Percentiles rank a stretch among this genome's conserved stretches.
Evolutionary conservation across 2,797 vertebrate genomes (phyloP).

Genomic region (Champsocephalus esox): DNA sequence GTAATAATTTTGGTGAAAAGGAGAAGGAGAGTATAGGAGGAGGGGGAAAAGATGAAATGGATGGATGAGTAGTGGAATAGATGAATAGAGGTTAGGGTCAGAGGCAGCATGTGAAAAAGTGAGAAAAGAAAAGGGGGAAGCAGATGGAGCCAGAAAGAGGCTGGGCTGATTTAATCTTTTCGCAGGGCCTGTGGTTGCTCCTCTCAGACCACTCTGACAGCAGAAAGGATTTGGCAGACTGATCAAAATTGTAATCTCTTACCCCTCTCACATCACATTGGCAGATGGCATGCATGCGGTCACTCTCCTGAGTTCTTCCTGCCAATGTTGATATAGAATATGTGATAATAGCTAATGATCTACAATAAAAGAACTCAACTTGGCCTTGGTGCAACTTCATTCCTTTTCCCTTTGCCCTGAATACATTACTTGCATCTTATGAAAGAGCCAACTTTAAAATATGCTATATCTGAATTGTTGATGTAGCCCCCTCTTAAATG

Average conservation of each 20-base stretch:
- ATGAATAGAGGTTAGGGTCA: slow-evolving; percentile 68
- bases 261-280: slow-evolving; percentile 72
- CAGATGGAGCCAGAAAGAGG: slow-evolving; percentile 76
- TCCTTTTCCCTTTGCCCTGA: slow-evolving; percentile 14
- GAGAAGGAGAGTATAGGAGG: slow-evolving; percentile 50
- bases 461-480: slow-evolving; percentile 62
- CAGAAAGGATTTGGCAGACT: slow-evolving; percentile 75
- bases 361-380: slow-evolving; percentile 35
- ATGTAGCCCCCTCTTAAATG: slow-evolving; percentile 55
- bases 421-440: slow-evolving; percentile 6
- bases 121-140: slow-evolving; percentile 64
- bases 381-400: slow-evolving; percentile 32
- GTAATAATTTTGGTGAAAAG: slow-evolving; percentile 83
- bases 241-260: slow-evolving; percentile 84
- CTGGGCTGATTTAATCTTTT: slow-evolving; percentile 83
- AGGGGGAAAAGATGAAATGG: slow-evolving; percentile 68
- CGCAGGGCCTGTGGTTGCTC: slow-evolving; percentile 72
- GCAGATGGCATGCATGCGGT: slow-evolving; percentile 69
- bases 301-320: slow-evolving; percentile 43
- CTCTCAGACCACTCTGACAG: slow-evolving; percentile 77
- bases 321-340: slow-evolving; percentile 65
- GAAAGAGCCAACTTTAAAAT: slow-evolving; percentile 52
- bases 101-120: slow-evolving; percentile 64
- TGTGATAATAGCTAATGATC: slow-evolving; percentile 58
- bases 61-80: slow-evolving; percentile 65